Evolutionary conservation across 2,888 invertebrate species (phyloP), one percentile per base, ranked within the genome.

Genomic region (Herminia tarsipennalis): DNA sequence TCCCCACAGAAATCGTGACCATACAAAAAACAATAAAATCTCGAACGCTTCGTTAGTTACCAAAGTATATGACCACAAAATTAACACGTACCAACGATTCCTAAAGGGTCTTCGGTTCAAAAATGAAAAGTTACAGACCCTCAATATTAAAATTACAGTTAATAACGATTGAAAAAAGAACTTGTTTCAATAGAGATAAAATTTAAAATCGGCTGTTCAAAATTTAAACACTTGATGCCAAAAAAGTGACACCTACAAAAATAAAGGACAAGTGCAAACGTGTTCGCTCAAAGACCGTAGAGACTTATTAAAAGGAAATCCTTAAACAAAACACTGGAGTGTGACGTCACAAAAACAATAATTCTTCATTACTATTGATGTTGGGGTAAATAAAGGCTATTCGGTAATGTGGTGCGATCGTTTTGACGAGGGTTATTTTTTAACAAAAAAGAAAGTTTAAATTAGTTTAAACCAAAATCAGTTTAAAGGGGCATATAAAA

Each of bases 281-380:
- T 88, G 88, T 83, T 83, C 78, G 78, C 73, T 70, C 73, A 76
- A 81, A 78, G 75, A 81, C 67, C 75, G 68, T 66, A 76, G 73
- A 78, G 85, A 81, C 83, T 88, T 88, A 88, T 76, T 73, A 71
- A 78, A 83, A 83, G 85, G 81, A 88, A 87, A 88, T 88, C 87
- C 84, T 80, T 71, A 77, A 59, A 86, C 86, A 88, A 88, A 89
- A 88, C 83, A 87, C 74, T 83, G 65, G 75, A 83, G 81, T 79
- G 83, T 84, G 81, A 87, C 81, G 83, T 78, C 73, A 43, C 46
- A 81, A 81, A 88, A 88, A 88, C 88, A 87, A 89, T 90, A 89
- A 90, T 88, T 88, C 86, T 86, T 88, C 83, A 84, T 86, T 87
- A 86, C 73, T 68, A 72, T 73, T 80, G 62, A 64, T 50, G 60